Percentiles rank a stretch among this genome's conserved stretches.
These are phyloP conservation scores for Hydroisotoma schaefferi DNA, from an alignment of 2,888 invertebrate species.

Conservation along the genomic window DNA sequence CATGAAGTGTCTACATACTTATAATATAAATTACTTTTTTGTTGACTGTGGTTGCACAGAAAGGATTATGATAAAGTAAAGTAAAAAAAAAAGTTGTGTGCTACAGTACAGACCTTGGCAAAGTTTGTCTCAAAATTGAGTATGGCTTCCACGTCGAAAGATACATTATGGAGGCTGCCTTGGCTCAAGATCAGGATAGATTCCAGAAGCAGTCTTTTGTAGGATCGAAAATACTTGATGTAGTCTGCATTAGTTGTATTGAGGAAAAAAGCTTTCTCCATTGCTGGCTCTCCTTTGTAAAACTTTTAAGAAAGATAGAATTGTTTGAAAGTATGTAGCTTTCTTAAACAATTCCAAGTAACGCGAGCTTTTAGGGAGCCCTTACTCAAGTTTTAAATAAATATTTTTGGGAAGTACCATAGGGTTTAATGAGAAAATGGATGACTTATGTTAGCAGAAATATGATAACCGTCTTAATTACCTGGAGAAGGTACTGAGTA, in stretches of 20 bases:
- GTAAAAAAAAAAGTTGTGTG: too few species aligned
- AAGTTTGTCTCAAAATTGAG: constrained; percentile 55
- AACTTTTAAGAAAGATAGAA: constrained; percentile 54
- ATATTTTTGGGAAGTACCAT: too few species aligned
- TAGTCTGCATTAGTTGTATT: constrained; percentile 53
- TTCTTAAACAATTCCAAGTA: too few species aligned
- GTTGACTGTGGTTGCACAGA: background rate
- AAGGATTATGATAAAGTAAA: background rate
- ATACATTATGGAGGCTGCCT: constrained; percentile 48
- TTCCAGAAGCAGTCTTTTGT: constrained; percentile 54
- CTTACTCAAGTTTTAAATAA: too few species aligned
- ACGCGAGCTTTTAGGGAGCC: too few species aligned
- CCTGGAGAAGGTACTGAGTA: constrained; percentile 54
- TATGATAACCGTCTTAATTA: too few species aligned
- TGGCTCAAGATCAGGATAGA: constrained; percentile 53
- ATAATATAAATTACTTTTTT: too few species aligned
- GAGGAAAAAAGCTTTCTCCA: constrained; percentile 54
- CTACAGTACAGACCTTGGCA: constrained; percentile 54
- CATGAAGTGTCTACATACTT: too few species aligned
- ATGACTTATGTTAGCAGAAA: too few species aligned
- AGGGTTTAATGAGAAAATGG: too few species aligned
- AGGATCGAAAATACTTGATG: constrained; percentile 52
- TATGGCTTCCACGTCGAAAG: constrained; percentile 51
- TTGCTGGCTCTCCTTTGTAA: constrained; percentile 53
- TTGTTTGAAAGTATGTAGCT: too few species aligned